Evolutionary conservation across 2,113 vertebrate genomes (phyloP), one percentile per base, ranked within the genome.

Genomic region (Pluvialis apricaria): DNA sequence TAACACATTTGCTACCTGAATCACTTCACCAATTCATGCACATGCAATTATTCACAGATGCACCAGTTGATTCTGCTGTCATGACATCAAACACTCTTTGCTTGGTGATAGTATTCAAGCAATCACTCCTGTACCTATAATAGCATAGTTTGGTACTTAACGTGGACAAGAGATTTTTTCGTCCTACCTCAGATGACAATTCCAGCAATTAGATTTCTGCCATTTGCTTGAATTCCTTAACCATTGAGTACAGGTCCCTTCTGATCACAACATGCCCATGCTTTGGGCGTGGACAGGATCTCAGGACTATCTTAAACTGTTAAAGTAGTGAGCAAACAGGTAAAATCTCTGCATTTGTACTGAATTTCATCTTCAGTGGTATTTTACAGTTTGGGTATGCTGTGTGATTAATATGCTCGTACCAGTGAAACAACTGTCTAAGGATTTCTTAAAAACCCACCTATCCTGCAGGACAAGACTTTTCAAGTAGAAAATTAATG

Each of bases 251-350:
- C 29, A 60, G 10, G 6, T 32, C 28, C 24, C 51, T 87, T 87
- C 21, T 6, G 45, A 15, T 6, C 4, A 4, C 13, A 13, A 36
- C 2, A 6, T 10, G 10, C 3, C 17, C 10, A 3, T 13, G 17
- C 28, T 38, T 40, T 15, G 5, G 36, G 13, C 0, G 0, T 2
- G 4, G 47, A 77, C 25, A 57, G n/a, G 32, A 58, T 28, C 20
- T 45, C 49, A 25, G 49, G 22, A 51, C 22, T 51, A 25, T 8
- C 18, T 38, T 42, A 38, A 9, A 9, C 26, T 20, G 5, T 15
- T 69, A 64, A 31, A 54, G 51, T 28, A 60, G 8, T 11, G 9
- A 64, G 17, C 11, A 44, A 68, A 34, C 8, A 29, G 13, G 32
- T 45, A 13, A 51, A 52, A 36, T 42, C 11, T 32, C 42, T 26